Base-by-base conservation (phyloP, 2,797 vertebrate genomes). In the Podargus strigoides region DNA sequence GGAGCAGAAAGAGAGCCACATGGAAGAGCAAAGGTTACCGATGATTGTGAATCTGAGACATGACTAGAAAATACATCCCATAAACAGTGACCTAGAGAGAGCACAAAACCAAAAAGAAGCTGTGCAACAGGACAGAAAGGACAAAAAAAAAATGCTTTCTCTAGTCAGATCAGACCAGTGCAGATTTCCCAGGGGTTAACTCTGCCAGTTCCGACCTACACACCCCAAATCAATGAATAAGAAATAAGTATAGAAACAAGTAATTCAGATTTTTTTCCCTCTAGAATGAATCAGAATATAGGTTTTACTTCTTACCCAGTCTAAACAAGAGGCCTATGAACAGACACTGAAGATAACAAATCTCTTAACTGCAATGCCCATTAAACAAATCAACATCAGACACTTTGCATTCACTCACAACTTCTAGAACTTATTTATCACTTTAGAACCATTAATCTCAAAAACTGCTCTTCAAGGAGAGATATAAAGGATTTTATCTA, bases 31-130 rank as follows among this genome's bases (percentile, higher is more conserved):
- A 89, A 91, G 89, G 85, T 94, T 69, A 85, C 34, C 52, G 64
- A 22, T 63, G 83, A 85, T 9, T 81, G 44, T 55, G 67, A 91
- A 81, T 86, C 76, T 76, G 69, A 92, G 70, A 90, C 85, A 90
- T 52, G 74, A 88, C 76, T 94, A 70, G 70, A 94, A 96, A 96
- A 88, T 63, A 79, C 69, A 85, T 91, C 87, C 66, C 53, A 75
- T 44, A 89, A 93, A 83, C 34, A 87, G 62, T 27, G 37, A 87
- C 26, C 39, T 73, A 85, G 36, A 42, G 47, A 78, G 62, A 93
- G 53, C 6, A 78, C 66, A 76, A 69, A 81, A 74, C 1, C 46
- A 81, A 72, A 89, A 78, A 44, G 24, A 63, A 73, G 69, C 59
- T 36, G n/a, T 58, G 34, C 73, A 81, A 68, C 39, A 84, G 44